Evolutionary conservation across 2,888 invertebrate species (phyloP), one percentile per base, ranked within the genome.

Genomic region (Cantharis nigra): DNA sequence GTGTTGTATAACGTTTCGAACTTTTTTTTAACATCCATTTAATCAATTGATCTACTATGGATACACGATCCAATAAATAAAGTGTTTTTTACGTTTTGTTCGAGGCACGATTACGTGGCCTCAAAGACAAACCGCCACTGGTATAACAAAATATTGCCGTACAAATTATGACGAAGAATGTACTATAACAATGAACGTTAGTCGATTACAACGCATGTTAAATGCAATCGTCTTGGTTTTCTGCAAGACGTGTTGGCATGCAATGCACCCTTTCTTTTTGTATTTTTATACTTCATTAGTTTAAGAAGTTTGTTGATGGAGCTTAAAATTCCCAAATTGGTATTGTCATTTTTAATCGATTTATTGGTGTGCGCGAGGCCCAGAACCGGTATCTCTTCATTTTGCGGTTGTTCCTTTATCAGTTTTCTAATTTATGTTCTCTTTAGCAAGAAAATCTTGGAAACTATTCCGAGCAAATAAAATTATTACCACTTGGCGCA

Each of bases 151-250:
- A 64, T 18, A 13, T 33, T 67, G 20, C 10, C 26, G n/a, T 67
- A 26, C 23, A 67, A 67, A 20, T 67, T 67, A 20, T 67, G 67
- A 67, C 20, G 30, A 33, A 5, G 72, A 72, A 72, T 72, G 72
- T 72, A 72, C 72, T 67, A 72, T 67, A 72, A 72, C 72, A 64
- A 72, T 67, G 72, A 49, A 14, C 9, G 67, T 28, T 33, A 72
- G 72, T 72, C 72, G 23, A 72, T 72, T 72, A 72, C 62, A 67
- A 26, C 72, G 74, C 74, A 69, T 74, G 69, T 74, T 62, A 72
- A 72, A 74, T 69, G 62, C 69, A 74, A 74, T 74, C 69, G 74
- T 74, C 74, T 74, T 74, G 63, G 74, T 69, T 74, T 73, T 74
- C 74, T 30, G 63, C 74, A 69, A 65, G 62, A 74, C 74, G 74